Evolutionary conservation across 1,140 invertebrate species (phyloP), one percentile per base, ranked within the genome.

Genomic region (Trichogramma pretiosum): DNA sequence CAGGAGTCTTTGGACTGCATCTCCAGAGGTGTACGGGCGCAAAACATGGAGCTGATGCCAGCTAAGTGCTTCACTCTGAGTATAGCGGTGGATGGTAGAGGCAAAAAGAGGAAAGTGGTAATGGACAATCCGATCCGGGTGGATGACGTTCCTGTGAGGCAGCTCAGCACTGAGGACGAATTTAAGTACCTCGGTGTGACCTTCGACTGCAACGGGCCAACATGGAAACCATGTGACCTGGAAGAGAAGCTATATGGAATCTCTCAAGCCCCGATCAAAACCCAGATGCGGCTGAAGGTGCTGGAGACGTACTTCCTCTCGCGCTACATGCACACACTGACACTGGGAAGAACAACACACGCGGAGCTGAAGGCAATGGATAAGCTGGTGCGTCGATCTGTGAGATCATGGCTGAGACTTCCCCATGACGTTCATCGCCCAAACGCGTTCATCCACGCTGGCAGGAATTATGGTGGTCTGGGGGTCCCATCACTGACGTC

Each of bases 1-100:
- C 59, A 56, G 10, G 5, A 9, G 1, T 23, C 30, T 0, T 22
- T 62, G 2, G 32, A 57, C 11, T 44, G 1, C 28, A 16, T 39
- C 0, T 24, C 44, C 0, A 36, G 56, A 3, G 45, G 47, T 2
- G 54, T 60, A 0, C 22, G 30, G 11, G n/a, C 24, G 19, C 54
- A 62, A 46, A 67, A 62, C 5, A 52, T 68, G 1, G 24, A 23
- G 1, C 28, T 67, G 0, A 70, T 69, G 35, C 37, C 55, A 1
- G 36, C 21, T 0, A 72, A 73, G 34, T 65, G 61, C 48, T 48
- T 61, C 8, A 52, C 65, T 0, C 23, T 71, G 0, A 55, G 59
- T 2, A 48, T 65, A n/a, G 53, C 55, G 11, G 56, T 52, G 0
- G 53, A 59, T 14, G 56, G 58, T 5, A 56, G 51, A 13, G 3